A percentile compares a stretch with the other conserved stretches of the same genome.
Evolutionary conservation across 1,140 invertebrate species (phyloP).

Genomic region (Babylonia areolata): DNA sequence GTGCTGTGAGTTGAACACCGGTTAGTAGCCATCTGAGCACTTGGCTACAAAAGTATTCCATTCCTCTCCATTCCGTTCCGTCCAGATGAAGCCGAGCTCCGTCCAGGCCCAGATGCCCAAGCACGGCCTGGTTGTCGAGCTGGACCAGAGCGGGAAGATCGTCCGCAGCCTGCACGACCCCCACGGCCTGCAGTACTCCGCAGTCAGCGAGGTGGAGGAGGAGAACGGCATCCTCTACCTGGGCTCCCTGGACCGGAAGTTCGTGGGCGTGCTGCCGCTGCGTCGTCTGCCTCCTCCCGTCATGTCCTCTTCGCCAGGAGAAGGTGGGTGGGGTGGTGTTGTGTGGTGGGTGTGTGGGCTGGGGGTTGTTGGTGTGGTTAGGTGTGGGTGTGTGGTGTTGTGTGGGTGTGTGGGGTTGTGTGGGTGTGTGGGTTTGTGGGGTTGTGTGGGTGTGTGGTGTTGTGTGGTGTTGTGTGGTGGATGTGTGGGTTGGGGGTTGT

Average conservation of each 20-base stretch:
- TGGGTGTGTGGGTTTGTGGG: too few species aligned
- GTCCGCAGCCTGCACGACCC: constrained; percentile 42
- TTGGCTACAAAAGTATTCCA: too few species aligned
- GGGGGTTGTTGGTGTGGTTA: too few species aligned
- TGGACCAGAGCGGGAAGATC: constrained; percentile 54
- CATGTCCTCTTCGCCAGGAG: not conserved
- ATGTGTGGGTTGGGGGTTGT: too few species aligned
- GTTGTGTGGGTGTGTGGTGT: too few species aligned
- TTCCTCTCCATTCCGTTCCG: not conserved
- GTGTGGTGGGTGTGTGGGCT: too few species aligned
- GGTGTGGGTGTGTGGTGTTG: too few species aligned
- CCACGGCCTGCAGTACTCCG: constrained; percentile 51
- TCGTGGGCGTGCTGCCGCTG: constrained; percentile 43
- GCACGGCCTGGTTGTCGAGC: constrained; percentile 75
- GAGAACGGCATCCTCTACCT: constrained; percentile 78
- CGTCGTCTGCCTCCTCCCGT: not conserved
- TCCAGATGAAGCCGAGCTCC: not conserved
- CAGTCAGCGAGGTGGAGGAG: constrained; percentile 73
- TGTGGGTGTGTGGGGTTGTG: too few species aligned
- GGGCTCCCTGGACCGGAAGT: constrained; percentile 75
- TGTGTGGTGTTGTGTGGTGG: too few species aligned
- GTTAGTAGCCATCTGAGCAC: too few species aligned
- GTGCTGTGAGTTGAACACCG: too few species aligned
- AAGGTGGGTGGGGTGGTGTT: too few species aligned
- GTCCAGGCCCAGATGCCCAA: constrained; percentile 82